Evolutionary conservation across 2,113 vertebrate species (phyloP).

Genomic region (Triplophysa tibetana): DNA sequence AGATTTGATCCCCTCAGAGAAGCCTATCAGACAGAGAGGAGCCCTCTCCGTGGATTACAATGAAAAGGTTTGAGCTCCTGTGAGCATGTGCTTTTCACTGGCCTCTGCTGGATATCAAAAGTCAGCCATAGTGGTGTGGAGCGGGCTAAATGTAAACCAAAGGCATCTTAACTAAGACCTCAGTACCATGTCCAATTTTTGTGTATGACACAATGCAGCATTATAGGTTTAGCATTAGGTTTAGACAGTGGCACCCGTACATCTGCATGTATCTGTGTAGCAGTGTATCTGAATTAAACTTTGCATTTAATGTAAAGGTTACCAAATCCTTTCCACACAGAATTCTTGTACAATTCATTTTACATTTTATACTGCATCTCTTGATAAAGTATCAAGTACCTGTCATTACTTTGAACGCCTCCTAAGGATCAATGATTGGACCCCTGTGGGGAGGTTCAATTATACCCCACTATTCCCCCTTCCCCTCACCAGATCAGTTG

Average conservation of each 20-base stretch:
- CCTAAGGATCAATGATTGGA: slow-evolving; percentile 46
- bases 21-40: slow-evolving; percentile 27
- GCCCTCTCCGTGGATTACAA: slow-evolving; percentile 11
- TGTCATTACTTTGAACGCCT: slow-evolving; percentile 44
- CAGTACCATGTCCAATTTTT: too few relatives aligned
- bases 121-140: background rate
- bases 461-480: slow-evolving; percentile 26
- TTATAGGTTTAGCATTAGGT: too few relatives aligned
- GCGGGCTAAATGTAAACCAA: too few relatives aligned
- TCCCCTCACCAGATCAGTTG: slow-evolving; percentile 55
- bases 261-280: too few relatives aligned
- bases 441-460: slow-evolving; percentile 49
- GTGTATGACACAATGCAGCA: too few relatives aligned
- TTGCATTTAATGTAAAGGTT: too few relatives aligned
- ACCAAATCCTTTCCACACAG: background rate
- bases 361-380: slow-evolving; percentile 40
- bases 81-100: slow-evolving; percentile 19
- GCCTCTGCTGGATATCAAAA: slow-evolving; percentile 15
- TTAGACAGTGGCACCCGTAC: too few relatives aligned
- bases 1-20: slow-evolving; percentile 28
- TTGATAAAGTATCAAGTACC: slow-evolving; percentile 25
- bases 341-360: background rate
- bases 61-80: slow-evolving; percentile 6
- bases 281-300: too few relatives aligned
- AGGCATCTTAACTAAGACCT: too few relatives aligned